Base-by-base conservation (phyloP, 2,888 invertebrate species). In the Monoplex corrugatus region DNA sequence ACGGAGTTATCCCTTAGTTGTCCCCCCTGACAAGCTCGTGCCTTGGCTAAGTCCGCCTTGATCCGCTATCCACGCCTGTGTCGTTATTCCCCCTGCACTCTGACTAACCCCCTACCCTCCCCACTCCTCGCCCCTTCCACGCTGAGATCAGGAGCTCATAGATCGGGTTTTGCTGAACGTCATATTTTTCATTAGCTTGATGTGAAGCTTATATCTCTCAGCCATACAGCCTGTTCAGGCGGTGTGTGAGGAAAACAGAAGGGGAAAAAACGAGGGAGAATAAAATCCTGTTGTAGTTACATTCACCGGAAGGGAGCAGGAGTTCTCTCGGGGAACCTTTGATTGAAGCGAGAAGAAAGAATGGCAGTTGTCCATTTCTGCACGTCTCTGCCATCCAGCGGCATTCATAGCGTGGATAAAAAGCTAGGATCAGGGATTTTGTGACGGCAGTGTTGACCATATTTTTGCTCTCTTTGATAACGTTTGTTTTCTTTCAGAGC, bases 131-230 rank as follows among this genome's bases (percentile, higher is more conserved):
- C 50, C 57, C 35, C 35, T 35, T 35, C 6, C 38, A n/a, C 38
- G 40, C 23, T 10, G 68, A 63, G 57, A 87, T 78, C 75, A 78
- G 45, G 45, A 16, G 44, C 35, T 72, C 44, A 78, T 78, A 87
- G 44, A 45, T 8, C 87, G n/a, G 35, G 38, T 87, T 87, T 80
- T 78, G 35, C 44, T 23, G 72, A 32, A 87, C 72, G 75, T 87
- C 87, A 75, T 50, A 75, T 75, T 87, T 87, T 87, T 87, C 87
- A 87, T 87, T 87, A 87, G 78, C 87, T 87, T 87, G 87, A 87
- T 87, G 87, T 44, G 45, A 57, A 87, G 87, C 87, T 87, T 87
- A 87, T 75, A 87, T 75, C 38, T 57, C n/a, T 40, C n/a, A 23
- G 32, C 45, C 40, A 40, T 40, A 80, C 80, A 80, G 40, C 8